Conservation (phyloP, 2,797 vertebrate genomes). For the Hylomyscus alleni region DNA sequence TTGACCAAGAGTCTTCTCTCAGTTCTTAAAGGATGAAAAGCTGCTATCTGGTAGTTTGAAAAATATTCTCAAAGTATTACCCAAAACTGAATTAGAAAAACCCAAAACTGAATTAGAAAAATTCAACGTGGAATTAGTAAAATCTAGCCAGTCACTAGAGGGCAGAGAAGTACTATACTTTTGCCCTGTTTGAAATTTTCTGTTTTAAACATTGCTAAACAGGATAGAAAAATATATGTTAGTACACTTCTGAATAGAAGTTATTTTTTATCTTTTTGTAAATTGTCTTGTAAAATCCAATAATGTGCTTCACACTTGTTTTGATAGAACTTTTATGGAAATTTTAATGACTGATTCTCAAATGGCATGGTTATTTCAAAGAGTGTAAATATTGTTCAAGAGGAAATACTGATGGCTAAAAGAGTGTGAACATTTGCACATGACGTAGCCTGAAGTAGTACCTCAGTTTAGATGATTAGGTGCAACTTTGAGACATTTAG, state of each 20-base stretch:
- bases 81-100: not conserved
- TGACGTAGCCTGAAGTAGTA: slow-evolving; percentile 43
- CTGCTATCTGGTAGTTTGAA: not conserved
- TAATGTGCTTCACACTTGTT: slow-evolving; percentile 62
- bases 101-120: not conserved
- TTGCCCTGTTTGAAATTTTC: slow-evolving; percentile 61
- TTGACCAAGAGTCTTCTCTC: not conserved
- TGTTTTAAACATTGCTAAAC: slow-evolving; percentile 69
- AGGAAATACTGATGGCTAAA: slow-evolving; percentile 66
- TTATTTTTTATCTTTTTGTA: slow-evolving; percentile 20
- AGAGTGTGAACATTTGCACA: not conserved
- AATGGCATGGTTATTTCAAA: slow-evolving; percentile 71
- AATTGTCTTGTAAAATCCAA: slow-evolving; percentile 64
- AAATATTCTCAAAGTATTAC: not conserved
- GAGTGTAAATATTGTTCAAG: slow-evolving; percentile 22
- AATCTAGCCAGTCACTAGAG: slow-evolving; percentile 85
- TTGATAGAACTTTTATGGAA: slow-evolving; percentile 69
- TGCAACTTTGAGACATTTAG: not conserved
- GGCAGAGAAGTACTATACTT: slow-evolving; percentile 84
- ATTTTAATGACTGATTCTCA: slow-evolving; percentile 65
- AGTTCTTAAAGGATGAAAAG: slow-evolving; percentile 1
- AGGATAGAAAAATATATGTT: slow-evolving; percentile 58
- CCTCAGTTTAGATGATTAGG: not conserved
- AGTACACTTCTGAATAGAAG: slow-evolving; percentile 41
- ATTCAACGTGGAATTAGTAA: slow-evolving; percentile 11